phyloP scores from a whole-genome alignment of 2,888 invertebrate species.

The Amblyjoppa fuscipennis region DNA sequence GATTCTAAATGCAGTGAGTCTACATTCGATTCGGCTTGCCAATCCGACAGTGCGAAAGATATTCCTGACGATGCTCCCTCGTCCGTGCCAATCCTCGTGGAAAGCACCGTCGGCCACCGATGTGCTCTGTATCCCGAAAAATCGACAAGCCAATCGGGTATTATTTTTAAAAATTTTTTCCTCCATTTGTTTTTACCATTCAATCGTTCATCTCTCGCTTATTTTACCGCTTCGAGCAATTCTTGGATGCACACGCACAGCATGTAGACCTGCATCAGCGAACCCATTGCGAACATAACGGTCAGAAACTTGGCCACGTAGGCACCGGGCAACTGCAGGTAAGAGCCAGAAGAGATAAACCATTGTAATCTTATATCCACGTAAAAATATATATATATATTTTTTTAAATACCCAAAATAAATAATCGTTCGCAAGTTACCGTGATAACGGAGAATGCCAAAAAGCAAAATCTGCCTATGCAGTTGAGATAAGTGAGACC shows the following conservation, averaged over 20 bases:
- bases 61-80: conserved; percentile 42
- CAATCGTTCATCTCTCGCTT: neutral
- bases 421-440: conserved; percentile 62
- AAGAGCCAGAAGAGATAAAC: too few species aligned
- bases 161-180: neutral
- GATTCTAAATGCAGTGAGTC: conserved; percentile 64
- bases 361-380: neutral
- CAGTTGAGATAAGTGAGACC: conserved; percentile 70
- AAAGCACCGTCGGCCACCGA: conserved; percentile 70
- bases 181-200: neutral
- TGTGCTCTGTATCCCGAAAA: conserved; percentile 67
- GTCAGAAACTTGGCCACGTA: conserved; percentile 55
- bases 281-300: conserved; percentile 61
- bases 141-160: conserved; percentile 1
- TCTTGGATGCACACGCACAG: conserved; percentile 74
- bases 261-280: conserved; percentile 72
- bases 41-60: conserved; percentile 64
- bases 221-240: conserved; percentile 74
- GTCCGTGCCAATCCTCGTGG: conserved; percentile 70
- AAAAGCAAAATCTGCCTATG: conserved; percentile 75
- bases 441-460: conserved; percentile 71
- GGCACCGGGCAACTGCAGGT: conserved; percentile 26
- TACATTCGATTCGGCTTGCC: conserved; percentile 68
- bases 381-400: too few species aligned
- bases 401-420: neutral